Evolutionary conservation across 2,113 vertebrate genomes (phyloP).

Genomic region (Serilophus lunatus): DNA sequence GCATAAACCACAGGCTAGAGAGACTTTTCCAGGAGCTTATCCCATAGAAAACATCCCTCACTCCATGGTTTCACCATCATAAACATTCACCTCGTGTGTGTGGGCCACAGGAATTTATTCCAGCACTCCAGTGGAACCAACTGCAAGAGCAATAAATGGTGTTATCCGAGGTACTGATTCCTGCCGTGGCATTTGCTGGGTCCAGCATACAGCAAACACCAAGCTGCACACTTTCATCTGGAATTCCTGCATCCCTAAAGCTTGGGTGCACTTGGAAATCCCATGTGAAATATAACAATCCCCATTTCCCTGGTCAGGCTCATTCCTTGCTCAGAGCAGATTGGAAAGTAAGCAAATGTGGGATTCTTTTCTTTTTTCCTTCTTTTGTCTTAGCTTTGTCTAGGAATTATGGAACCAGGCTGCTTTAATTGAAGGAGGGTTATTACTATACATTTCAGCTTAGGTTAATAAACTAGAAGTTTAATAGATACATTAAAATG

Average conservation of each 20-base stretch:
- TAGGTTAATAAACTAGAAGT: conserved; percentile 73
- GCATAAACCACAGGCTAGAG: background rate
- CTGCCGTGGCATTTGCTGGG: background rate
- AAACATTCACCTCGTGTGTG: background rate
- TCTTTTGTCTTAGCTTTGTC: background rate
- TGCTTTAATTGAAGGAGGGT: conserved; percentile 50
- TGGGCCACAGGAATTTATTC: background rate
- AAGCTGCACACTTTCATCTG: background rate
- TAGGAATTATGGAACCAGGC: conserved; percentile 63
- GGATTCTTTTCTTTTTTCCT: background rate
- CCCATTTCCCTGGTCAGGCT: background rate
- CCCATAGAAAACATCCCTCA: background rate
- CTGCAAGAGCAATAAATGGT: background rate
- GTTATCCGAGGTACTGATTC: background rate
- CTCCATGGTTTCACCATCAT: background rate
- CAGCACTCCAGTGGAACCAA: background rate
- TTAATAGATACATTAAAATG: conserved; percentile 71
- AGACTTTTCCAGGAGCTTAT: background rate
- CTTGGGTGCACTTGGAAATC: background rate
- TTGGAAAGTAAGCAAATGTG: conserved; percentile 9
- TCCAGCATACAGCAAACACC: background rate
- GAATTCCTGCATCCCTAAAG: background rate
- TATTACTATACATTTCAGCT: conserved; percentile 42
- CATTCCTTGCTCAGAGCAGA: background rate
- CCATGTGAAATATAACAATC: background rate